Conservation (phyloP, 2,113 vertebrate species). For the Clarias macrocephalus region DNA sequence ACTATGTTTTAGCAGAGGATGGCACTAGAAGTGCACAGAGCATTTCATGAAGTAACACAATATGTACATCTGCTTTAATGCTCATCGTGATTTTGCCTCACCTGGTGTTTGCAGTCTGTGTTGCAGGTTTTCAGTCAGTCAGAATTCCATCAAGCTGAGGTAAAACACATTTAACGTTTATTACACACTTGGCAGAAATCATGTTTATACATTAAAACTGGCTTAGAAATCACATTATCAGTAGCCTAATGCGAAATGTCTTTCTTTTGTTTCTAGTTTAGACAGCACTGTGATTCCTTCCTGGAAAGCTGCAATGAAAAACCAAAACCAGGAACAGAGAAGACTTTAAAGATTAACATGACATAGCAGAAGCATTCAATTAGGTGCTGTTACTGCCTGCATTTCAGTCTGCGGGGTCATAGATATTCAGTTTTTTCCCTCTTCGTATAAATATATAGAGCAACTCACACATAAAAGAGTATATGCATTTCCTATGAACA, state of each 20-base stretch:
- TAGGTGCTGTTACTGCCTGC: constrained; percentile 22
- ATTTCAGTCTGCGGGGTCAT: constrained; percentile 20
- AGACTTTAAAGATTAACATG: constrained; percentile 68
- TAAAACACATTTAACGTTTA: constrained; percentile 25
- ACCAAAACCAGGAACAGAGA: constrained; percentile 33
- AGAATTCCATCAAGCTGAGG: background rate
- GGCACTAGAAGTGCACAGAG: constrained; percentile 38
- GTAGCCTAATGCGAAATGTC: constrained; percentile 44
- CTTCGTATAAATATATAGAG: background rate
- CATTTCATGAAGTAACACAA: background rate
- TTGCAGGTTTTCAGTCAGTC: background rate
- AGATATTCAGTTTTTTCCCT: background rate
- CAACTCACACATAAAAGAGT: constrained; percentile 9
- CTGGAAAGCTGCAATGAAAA: constrained; percentile 26
- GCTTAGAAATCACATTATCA: constrained; percentile 48
- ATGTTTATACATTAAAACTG: constrained; percentile 41
- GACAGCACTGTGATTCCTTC: constrained; percentile 24
- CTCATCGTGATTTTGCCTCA: background rate
- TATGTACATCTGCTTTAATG: background rate
- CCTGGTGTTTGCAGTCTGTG: background rate
- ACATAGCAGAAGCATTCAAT: constrained; percentile 58
- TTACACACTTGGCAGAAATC: constrained; percentile 30
- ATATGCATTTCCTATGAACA: constrained; percentile 16
- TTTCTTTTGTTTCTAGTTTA: constrained; percentile 49
- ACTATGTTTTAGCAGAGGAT: constrained; percentile 28